phyloP scores from a whole-genome alignment of 1,140 invertebrate genomes.

The Dendroctonus valens region DNA sequence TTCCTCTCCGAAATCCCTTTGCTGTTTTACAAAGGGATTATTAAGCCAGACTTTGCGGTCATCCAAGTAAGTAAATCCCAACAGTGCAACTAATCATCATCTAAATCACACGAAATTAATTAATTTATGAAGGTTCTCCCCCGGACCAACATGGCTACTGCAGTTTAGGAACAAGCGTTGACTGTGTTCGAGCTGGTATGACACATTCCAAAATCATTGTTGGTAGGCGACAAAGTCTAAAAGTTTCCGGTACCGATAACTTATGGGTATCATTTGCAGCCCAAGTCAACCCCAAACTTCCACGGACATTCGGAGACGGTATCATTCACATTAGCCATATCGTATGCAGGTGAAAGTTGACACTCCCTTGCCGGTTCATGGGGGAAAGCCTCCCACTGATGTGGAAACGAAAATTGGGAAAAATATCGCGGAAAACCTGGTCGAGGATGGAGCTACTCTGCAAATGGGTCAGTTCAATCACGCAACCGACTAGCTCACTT shows the following conservation, averaged over 20 bases:
- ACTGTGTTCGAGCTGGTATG: conserved; percentile 82
- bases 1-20: conserved; percentile 90
- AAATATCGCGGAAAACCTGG: conserved; percentile 84
- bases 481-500: neutral
- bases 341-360: conserved; percentile 77
- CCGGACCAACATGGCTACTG: conserved; percentile 90
- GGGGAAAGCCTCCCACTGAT: conserved; percentile 61
- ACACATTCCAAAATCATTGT: conserved; percentile 85
- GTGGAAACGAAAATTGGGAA: conserved; percentile 82
- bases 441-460: conserved; percentile 88
- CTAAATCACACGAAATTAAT: conserved; percentile 1
- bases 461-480: conserved; percentile 74
- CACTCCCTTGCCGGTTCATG: conserved; percentile 70
- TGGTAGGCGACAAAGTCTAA: conserved; percentile 55
- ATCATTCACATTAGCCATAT: conserved; percentile 88
- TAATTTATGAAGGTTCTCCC: conserved; percentile 66
- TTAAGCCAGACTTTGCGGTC: conserved; percentile 82
- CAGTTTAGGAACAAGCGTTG: conserved; percentile 88
- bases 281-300: conserved; percentile 85
- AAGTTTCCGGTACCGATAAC: neutral
- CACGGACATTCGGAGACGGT: conserved; percentile 86
- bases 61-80: conserved; percentile 62
- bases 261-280: conserved; percentile 53
- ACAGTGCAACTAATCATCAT: neutral
- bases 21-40: conserved; percentile 79